phyloP scores from a whole-genome alignment of 2,113 vertebrate species.

The Xiphias gladius region DNA sequence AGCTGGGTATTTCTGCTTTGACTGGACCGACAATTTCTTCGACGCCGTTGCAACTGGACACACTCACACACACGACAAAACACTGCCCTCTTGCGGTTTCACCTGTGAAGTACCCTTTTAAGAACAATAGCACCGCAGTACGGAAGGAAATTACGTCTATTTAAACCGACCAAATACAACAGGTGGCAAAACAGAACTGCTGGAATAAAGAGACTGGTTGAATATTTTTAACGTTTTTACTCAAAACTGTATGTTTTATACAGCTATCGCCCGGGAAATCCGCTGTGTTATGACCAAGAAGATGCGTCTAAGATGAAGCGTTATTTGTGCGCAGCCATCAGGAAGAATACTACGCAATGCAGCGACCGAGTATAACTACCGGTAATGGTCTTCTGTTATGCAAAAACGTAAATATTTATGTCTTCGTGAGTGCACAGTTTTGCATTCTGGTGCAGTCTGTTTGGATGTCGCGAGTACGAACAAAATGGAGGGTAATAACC shows the following conservation, averaged over 20 bases:
- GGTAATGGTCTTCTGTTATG: no score
- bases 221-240: rapidly evolving
- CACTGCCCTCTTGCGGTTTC: neutral
- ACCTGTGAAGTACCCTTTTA: neutral
- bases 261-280: neutral
- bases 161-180: neutral
- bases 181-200: neutral
- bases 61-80: no score
- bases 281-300: neutral
- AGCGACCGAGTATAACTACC: neutral
- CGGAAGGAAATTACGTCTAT: neutral
- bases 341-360: neutral
- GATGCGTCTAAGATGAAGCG: neutral
- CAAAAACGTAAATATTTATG: rapidly evolving
- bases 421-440: no score
- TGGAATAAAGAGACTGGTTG: no score
- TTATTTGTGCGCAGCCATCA: neutral
- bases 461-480: neutral
- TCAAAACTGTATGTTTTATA: rapidly evolving
- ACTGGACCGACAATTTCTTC: no score
- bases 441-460: neutral
- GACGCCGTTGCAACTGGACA: no score
- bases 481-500: conserved; percentile 43
- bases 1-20: no score
- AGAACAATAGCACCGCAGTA: conserved; percentile 30